Evolutionary conservation across 2,888 invertebrate species (phyloP), one percentile per base, ranked within the genome.

Genomic region (Drosophila yooni): DNA sequence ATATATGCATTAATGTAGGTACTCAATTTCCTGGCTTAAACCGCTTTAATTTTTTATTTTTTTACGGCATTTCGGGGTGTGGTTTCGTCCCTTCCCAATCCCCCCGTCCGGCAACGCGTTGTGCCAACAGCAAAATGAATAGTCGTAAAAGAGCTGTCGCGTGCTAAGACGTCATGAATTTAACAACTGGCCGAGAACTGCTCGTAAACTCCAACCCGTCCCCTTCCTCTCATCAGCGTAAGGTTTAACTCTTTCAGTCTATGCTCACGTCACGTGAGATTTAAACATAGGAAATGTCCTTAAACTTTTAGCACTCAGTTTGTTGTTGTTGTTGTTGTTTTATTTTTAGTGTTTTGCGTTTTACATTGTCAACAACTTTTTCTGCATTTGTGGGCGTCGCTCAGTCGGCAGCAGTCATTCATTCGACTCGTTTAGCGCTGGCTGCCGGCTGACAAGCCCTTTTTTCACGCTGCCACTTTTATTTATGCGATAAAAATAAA

Each of bases 401-500:
- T 60, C 43, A 51, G 34, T 15, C 46, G 15, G 46, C 46, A 25
- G 25, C 46, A 46, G 25, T 56, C 57, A 58, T 58, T 74, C 65
- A 76, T 66, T 77, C 72, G 21, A 76, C 63, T 75, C 61, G 58
- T 25, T 50, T 57, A 46, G 15, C 46, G 25, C 15, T 25, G 25
- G 46, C 46, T 36, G 31, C 50, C 43, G 43, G 66, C 69, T 77
- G 85, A 90, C 85, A 90, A 90, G 90, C 90, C 85, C 85, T 88
- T 86, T 85, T 88, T 90, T 79, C 74, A 66, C 74, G 72, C 73
- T 59, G 34, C 64, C 61, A 86, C 79, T 89, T 83, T 83, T 89
- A 87, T 89, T 90, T 83, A 83, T 90, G 88, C 89, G 89, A 86
- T 89, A 90, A 87, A 86, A 86, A 87, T 87, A 89, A 90, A 79